Percentiles rank a stretch among this genome's conserved stretches.
These are phyloP conservation scores for Drusus annulatus DNA, from an alignment of 1,140 invertebrate species.

Conservation along the genomic window DNA sequence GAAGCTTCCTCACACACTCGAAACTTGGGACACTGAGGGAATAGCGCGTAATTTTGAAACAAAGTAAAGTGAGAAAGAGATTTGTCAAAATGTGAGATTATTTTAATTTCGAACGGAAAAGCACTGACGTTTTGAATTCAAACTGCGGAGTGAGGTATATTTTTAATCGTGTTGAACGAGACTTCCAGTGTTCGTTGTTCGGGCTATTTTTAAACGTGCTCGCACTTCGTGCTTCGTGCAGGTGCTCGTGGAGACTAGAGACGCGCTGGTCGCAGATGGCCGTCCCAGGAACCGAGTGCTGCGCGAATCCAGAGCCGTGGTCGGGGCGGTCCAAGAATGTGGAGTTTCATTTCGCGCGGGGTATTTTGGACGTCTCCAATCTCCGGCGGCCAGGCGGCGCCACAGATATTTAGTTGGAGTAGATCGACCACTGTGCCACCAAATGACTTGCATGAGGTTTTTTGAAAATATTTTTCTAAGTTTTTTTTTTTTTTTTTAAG, in stretches of 20 bases:
- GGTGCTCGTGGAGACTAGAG: neutral
- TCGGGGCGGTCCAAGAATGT: constrained; percentile 11
- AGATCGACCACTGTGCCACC: too few species aligned
- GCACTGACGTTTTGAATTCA: constrained; percentile 22
- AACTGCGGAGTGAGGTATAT: neutral
- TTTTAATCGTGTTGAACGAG: too few species aligned
- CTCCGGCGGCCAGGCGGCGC: neutral
- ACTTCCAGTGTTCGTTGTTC: neutral
- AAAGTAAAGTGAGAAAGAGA: neutral
- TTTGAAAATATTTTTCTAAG: too few species aligned
- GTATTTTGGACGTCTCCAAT: constrained; percentile 34
- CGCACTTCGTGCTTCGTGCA: neutral
- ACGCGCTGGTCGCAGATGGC: neutral
- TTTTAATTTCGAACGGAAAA: neutral
- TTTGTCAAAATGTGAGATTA: neutral
- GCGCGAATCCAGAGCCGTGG: neutral
- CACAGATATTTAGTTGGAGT: neutral
- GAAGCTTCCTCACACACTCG: neutral
- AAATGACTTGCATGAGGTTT: too few species aligned
- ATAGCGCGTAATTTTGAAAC: neutral
- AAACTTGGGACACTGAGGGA: neutral
- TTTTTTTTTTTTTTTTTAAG: too few species aligned
- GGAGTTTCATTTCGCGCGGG: constrained; percentile 33
- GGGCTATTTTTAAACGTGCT: constrained; percentile 1
- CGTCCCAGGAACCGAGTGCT: too few species aligned